Base-by-base conservation (phyloP, 1,140 invertebrate genomes). In the Thalassaphorura encarpata region DNA sequence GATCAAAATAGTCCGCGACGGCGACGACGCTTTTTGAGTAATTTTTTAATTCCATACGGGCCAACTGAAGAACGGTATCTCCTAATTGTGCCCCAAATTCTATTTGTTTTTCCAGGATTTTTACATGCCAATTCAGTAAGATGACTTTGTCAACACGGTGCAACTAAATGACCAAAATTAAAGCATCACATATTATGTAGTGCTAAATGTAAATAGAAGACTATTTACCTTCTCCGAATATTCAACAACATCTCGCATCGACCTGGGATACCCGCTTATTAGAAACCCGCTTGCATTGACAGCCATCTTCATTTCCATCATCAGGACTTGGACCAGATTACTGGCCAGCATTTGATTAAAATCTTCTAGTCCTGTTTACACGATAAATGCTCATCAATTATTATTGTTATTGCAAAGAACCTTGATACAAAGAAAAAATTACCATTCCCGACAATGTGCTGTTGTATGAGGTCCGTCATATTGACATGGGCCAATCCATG, bases 241-340 rank as follows among this genome's bases (percentile, higher is more conserved):
- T 70, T 90, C 87, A 0, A 89, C 87, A 2, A 90, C 85, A 68
- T 92, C 88, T 43, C 86, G 75, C 87, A 90, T 89, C 61, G 85
- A 89, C 49, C 92, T 78, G 16, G 92, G 95, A 77, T 95, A 97
- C 40, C 94, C 94, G 56, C 93, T 94, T 23, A 98, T 85, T 18
- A 98, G 78, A 74, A 91, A 95, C 3, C 90, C 90, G 72, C 88
- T 90, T 41, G 90, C 86, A 53, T 81, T 83, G 47, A 84, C 83
- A 52, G 87, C 81, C 81, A 90, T 87, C 75, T 94, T 92, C 77
- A 97, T 85, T 76, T 95, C 92, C 52, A 92, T 78, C 84, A 90
- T 89, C 41, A 92, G 77, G 11, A 65, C 57, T 70, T 91, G 85
- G 0, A 87, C 84, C 5, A 90, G 85, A 2, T 85, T 89, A 70